phyloP scores from a whole-genome alignment of 2,888 invertebrate species.

The Tromatobia lineatoria region DNA sequence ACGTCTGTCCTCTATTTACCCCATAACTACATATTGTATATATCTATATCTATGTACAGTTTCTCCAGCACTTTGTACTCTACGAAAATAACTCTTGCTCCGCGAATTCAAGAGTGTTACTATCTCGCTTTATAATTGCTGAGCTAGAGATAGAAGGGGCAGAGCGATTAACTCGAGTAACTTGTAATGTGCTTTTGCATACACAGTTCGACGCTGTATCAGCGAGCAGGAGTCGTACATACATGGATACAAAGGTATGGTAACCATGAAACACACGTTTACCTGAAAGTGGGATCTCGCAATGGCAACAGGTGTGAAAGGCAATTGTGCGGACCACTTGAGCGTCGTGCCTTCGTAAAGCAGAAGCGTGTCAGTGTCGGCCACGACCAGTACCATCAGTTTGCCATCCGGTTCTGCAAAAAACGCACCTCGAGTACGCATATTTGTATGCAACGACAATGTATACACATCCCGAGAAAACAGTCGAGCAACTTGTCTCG shows the following conservation, averaged over 20 bases:
- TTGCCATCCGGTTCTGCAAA: constrained; percentile 90
- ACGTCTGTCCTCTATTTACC: background rate
- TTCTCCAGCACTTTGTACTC: constrained; percentile 58
- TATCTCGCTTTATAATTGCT: constrained; percentile 57
- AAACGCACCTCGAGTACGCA: constrained; percentile 4
- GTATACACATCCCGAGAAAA: constrained; percentile 7
- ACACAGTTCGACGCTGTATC: constrained; percentile 24
- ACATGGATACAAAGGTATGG: background rate
- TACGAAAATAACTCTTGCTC: constrained; percentile 53
- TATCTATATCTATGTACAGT: constrained; percentile 30
- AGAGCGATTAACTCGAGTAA: constrained; percentile 31
- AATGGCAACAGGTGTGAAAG: constrained; percentile 91
- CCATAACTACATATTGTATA: background rate
- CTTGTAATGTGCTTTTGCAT: constrained; percentile 33
- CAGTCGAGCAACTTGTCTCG: background rate
- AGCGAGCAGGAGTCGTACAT: constrained; percentile 6
- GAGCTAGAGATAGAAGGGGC: constrained; percentile 14
- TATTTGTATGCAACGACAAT: constrained; percentile 13
- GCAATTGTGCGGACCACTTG: constrained; percentile 95
- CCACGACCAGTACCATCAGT: constrained; percentile 91
- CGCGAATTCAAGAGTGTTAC: constrained; percentile 49
- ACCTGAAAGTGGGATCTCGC: constrained; percentile 90
- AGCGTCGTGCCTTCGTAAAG: constrained; percentile 94
- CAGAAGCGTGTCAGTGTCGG: constrained; percentile 93
- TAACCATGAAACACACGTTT: constrained; percentile 70